These are phyloP conservation scores for Dasyurus viverrinus DNA, from an alignment of 2,113 vertebrate genomes.

Conservation along the genomic window DNA sequence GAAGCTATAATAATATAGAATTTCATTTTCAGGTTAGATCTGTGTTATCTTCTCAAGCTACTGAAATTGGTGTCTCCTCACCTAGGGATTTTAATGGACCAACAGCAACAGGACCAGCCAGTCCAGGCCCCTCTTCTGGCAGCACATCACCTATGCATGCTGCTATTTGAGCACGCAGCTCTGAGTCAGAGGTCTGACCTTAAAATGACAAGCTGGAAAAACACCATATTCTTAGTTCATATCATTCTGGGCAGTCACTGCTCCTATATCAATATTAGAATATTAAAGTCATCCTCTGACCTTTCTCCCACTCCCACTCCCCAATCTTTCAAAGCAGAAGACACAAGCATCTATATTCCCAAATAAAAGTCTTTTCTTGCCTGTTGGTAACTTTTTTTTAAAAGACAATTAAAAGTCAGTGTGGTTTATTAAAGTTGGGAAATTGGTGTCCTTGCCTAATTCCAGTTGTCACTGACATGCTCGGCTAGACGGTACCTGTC, in stretches of 20 bases:
- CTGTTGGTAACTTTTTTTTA: neutral
- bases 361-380: conserved; percentile 46
- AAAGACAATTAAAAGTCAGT: conserved; percentile 21
- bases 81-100: conserved; percentile 63
- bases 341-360: neutral
- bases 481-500: conserved; percentile 9
- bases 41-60: conserved; percentile 44
- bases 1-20: conserved; percentile 28
- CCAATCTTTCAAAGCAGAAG: conserved; percentile 23
- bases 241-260: conserved; percentile 43
- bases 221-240: neutral
- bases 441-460: neutral
- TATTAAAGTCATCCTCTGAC: conserved; percentile 26
- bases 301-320: neutral
- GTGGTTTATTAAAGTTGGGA: conserved; percentile 53
- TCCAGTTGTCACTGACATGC: conserved; percentile 40
- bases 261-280: conserved; percentile 9
- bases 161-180: conserved; percentile 51
- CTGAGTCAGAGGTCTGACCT: conserved; percentile 80
- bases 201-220: conserved; percentile 63
- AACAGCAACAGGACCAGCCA: conserved; percentile 45
- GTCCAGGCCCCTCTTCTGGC: conserved; percentile 46
- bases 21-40: conserved; percentile 49
- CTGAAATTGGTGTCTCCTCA: conserved; percentile 47
- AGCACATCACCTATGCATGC: conserved; percentile 38